phyloP scores from a whole-genome alignment of 2,888 invertebrate species.

The Entomobrya proxima region DNA sequence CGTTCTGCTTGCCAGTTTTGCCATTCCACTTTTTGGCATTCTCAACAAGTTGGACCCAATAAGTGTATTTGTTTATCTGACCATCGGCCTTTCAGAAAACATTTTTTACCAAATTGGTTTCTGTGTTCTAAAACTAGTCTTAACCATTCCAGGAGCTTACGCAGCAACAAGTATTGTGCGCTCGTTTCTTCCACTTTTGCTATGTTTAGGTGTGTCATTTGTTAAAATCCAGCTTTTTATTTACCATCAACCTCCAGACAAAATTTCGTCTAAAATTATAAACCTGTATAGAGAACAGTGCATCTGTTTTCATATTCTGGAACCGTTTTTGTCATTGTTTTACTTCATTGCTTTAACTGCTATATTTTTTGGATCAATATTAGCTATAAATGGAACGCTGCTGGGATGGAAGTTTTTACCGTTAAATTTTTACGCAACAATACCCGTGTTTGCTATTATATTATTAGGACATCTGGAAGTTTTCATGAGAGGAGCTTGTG shows the following conservation, averaged over 20 bases:
- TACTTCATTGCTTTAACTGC: neutral
- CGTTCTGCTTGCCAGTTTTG: no score
- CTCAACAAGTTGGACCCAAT: no score
- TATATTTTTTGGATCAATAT: neutral
- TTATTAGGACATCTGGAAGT: no score
- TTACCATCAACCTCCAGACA: neutral
- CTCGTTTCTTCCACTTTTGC: neutral
- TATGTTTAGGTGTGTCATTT: neutral
- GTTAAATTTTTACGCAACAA: neutral
- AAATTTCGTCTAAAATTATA: neutral
- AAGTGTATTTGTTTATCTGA: no score
- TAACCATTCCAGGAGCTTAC: no score
- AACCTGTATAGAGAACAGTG: neutral
- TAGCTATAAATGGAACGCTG: neutral
- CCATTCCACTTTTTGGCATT: no score
- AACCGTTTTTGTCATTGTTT: neutral
- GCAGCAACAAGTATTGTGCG: neutral
- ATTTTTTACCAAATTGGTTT: no score
- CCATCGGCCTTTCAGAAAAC: no score
- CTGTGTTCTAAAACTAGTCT: no score
- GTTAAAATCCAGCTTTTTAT: neutral
- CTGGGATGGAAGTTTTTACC: neutral
- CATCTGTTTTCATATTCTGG: neutral
- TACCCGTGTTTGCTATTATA: neutral
- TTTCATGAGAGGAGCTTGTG: no score